Conservation (phyloP, 2,888 invertebrate species). For the Suillia variegata region DNA sequence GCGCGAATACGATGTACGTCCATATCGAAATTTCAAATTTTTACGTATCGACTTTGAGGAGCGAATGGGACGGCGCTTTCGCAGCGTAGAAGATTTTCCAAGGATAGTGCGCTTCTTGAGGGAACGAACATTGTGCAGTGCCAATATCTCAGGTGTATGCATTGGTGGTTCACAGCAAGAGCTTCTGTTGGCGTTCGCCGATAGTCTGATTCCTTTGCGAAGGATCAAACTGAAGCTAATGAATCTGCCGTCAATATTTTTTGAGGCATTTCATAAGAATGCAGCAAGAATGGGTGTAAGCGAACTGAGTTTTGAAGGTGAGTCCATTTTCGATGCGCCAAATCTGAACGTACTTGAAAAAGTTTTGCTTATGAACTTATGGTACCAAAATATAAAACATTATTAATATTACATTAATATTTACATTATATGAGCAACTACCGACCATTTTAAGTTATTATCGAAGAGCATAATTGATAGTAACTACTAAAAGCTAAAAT, state of each 20-base stretch:
- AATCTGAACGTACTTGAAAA: too few relatives aligned
- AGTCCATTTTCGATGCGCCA: constrained; percentile 11
- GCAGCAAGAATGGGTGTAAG: constrained; percentile 32
- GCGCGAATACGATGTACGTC: constrained; percentile 52
- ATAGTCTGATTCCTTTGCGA: constrained; percentile 29
- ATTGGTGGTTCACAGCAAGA: constrained; percentile 3
- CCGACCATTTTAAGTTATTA: too few relatives aligned
- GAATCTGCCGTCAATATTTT: constrained; percentile 42
- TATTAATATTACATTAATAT: too few relatives aligned
- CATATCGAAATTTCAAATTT: constrained; percentile 48
- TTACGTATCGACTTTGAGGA: constrained; percentile 44
- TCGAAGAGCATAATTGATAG: too few relatives aligned
- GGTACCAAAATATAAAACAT: too few relatives aligned
- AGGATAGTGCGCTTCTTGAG: constrained; percentile 44
- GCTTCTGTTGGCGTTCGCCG: too few relatives aligned
- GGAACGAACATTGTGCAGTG: constrained; percentile 22
- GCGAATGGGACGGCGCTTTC: constrained; percentile 42
- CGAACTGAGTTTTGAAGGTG: constrained; percentile 44
- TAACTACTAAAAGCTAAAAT: too few relatives aligned
- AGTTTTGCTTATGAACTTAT: too few relatives aligned
- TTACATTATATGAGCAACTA: too few relatives aligned
- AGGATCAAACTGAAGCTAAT: constrained; percentile 41
- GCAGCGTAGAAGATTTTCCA: constrained; percentile 41
- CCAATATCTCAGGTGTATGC: constrained; percentile 31
- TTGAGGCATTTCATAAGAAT: constrained; percentile 36